Conservation (phyloP, 1,140 invertebrate species). For the Thaumetopoea pityocampa region DNA sequence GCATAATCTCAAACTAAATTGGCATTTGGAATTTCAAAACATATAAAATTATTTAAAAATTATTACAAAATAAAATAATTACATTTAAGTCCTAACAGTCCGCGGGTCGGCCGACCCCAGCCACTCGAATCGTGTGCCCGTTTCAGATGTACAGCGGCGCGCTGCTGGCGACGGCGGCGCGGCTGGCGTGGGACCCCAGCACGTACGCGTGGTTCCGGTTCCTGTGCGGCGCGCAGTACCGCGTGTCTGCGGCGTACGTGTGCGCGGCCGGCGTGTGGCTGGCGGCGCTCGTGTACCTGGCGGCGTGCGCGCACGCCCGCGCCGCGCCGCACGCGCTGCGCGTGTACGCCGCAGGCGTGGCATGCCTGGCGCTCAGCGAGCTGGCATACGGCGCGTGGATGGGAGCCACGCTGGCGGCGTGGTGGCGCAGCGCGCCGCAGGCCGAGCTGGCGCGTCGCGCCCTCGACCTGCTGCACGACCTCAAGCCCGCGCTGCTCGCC, state of each 20-base stretch:
- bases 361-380: constrained; percentile 48
- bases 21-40: constrained; percentile 11
- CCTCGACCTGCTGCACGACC: constrained; percentile 59
- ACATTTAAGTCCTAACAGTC: too few relatives aligned
- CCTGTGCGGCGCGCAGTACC: constrained; percentile 64
- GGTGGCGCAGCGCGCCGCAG: constrained; percentile 56
- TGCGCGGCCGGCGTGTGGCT: constrained; percentile 59
- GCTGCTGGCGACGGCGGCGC: constrained; percentile 64
- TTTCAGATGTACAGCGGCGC: constrained; percentile 67
- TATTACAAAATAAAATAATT: too few relatives aligned
- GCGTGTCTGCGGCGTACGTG: constrained; percentile 54
- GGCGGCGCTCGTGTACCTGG: constrained; percentile 56
- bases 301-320: constrained; percentile 42
- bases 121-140: too few relatives aligned
- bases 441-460: constrained; percentile 59
- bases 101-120: too few relatives aligned
- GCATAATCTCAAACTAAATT: constrained; percentile 10
- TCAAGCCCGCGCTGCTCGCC: constrained; percentile 62
- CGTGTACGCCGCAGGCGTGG: constrained; percentile 50
- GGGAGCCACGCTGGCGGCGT: constrained; percentile 51
- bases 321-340: constrained; percentile 22
- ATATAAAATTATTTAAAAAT: too few relatives aligned
- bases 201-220: constrained; percentile 68
- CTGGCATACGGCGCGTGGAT: constrained; percentile 65
- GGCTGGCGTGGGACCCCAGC: constrained; percentile 68